These are phyloP conservation scores for Mastigias papua DNA, from an alignment of 30 jellyfish, hydroid and myxozoan genomes.

Conservation along the genomic window DNA sequence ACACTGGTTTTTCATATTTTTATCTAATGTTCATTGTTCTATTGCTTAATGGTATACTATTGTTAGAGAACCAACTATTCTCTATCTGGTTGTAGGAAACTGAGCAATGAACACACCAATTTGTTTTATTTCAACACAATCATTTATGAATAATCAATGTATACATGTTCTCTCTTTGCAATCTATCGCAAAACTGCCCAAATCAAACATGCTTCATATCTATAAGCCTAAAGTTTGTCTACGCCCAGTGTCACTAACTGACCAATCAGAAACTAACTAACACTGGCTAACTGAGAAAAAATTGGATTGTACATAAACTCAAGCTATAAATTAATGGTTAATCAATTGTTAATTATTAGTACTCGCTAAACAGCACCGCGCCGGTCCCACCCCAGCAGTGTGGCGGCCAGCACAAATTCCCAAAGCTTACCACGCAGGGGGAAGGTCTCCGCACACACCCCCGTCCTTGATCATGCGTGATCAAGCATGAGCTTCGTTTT, in stretches of 20 bases:
- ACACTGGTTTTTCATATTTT: no score
- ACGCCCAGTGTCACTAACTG: background rate
- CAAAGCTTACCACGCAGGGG: background rate
- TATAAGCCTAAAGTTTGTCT: background rate
- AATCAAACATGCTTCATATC: background rate
- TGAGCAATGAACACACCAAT: background rate
- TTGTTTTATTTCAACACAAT: background rate
- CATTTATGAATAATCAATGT: background rate
- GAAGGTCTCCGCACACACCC: conserved; percentile 24
- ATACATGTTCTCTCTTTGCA: background rate
- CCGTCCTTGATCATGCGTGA: conserved; percentile 63
- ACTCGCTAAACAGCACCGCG: background rate
- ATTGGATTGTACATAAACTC: background rate
- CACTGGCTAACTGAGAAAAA: background rate
- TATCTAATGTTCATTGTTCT: no score
- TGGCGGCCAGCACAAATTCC: background rate
- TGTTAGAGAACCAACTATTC: background rate
- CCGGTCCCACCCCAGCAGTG: background rate
- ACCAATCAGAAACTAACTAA: background rate
- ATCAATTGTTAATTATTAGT: background rate
- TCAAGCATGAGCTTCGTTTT: conserved; percentile 59
- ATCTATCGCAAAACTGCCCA: background rate
- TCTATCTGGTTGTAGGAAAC: background rate
- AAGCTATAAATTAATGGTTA: background rate
- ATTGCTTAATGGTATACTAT: no score